phyloP scores from a whole-genome alignment of 2,113 vertebrate genomes.

The Hydropotes inermis region DNA sequence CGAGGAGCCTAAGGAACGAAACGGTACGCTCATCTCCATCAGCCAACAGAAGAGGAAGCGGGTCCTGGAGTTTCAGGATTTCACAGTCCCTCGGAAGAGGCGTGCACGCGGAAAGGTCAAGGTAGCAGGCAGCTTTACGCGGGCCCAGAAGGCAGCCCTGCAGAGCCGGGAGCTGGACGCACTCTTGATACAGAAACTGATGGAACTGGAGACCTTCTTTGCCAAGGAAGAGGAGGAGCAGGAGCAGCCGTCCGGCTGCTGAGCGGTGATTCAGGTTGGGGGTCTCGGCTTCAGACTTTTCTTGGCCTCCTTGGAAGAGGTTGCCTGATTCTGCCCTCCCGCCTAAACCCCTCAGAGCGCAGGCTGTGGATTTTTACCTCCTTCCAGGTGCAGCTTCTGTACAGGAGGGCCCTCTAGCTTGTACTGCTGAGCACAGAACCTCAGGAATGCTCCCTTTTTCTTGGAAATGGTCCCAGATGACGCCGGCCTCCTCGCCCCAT shows the following conservation, averaged over 20 bases:
- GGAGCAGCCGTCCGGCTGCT: conserved; percentile 69
- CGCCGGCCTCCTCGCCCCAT: neutral
- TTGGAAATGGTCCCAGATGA: conserved; percentile 38
- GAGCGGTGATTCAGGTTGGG: conserved; percentile 43
- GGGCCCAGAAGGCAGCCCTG: conserved; percentile 85
- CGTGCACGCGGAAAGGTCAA: conserved; percentile 83
- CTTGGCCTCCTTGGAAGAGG: conserved; percentile 35
- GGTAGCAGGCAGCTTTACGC: conserved; percentile 79
- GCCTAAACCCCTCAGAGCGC: conserved; percentile 57
- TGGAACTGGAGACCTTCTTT: conserved; percentile 92
- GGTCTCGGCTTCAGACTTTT: neutral
- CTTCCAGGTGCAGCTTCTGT: conserved; percentile 49
- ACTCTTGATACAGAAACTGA: conserved; percentile 92
- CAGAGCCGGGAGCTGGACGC: conserved; percentile 89
- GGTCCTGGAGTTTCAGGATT: conserved; percentile 94
- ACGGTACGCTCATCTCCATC: conserved; percentile 89
- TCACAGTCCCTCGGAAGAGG: conserved; percentile 92
- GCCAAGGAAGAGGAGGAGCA: conserved; percentile 86
- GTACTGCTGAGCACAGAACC: conserved; percentile 72
- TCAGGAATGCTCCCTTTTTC: conserved; percentile 66
- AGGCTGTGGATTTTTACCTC: conserved; percentile 36
- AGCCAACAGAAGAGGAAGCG: conserved; percentile 94
- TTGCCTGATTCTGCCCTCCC: conserved; percentile 19
- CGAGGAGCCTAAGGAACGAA: conserved; percentile 94
- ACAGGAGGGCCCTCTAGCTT: conserved; percentile 63